Evolutionary conservation across 2,888 invertebrate genomes (phyloP).

Genomic region (Bellardia pandia): DNA sequence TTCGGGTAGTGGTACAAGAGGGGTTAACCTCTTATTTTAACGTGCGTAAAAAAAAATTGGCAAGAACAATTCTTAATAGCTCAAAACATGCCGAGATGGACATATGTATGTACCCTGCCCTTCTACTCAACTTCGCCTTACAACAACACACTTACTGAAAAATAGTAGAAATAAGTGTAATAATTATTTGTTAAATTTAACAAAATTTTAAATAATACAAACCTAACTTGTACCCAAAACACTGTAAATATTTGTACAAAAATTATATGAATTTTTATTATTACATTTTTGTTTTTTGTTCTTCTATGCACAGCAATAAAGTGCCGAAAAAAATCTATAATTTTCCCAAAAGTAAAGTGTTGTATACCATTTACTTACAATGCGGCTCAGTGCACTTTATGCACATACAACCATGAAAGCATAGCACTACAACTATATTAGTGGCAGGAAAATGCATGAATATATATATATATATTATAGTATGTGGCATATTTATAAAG

Average conservation of each 20-base stretch:
- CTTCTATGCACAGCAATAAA: slow-evolving; percentile 39
- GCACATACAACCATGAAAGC: slow-evolving; percentile 21
- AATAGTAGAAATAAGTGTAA: too few species aligned
- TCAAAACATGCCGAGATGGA: too few species aligned
- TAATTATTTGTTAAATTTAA: too few species aligned
- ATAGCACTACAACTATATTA: slow-evolving; percentile 42
- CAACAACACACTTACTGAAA: too few species aligned
- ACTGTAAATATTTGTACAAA: background rate
- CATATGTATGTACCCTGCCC: too few species aligned
- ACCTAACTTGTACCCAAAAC: background rate
- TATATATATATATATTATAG: background rate
- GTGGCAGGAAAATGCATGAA: slow-evolving; percentile 16
- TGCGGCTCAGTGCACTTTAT: slow-evolving; percentile 56
- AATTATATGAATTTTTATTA: background rate
- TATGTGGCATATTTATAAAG: background rate
- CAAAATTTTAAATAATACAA: too few species aligned
- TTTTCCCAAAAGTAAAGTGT: slow-evolving; percentile 63
- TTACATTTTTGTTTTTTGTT: background rate
- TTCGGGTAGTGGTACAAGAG: too few species aligned
- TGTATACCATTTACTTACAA: slow-evolving; percentile 64
- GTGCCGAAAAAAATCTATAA: slow-evolving; percentile 56
- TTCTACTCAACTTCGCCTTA: too few species aligned
- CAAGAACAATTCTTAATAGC: too few species aligned
- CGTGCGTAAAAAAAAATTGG: too few species aligned
- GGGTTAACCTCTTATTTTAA: too few species aligned